Conservation (phyloP, 2,113 vertebrate genomes). For the Gopherus evgoodei region DNA sequence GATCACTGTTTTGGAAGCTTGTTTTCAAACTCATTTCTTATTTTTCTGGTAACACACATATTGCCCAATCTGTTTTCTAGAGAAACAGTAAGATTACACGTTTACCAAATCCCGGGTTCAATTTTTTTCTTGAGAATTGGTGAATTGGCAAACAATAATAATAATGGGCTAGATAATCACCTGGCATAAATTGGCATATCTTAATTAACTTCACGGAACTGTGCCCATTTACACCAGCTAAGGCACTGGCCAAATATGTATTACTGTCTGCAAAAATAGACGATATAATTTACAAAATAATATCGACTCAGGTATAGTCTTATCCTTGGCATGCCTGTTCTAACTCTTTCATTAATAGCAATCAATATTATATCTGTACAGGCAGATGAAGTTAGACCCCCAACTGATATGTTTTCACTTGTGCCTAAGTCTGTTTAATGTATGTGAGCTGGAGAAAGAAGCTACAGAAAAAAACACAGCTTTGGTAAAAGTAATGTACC, state of each 20-base stretch:
- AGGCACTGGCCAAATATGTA: not conserved
- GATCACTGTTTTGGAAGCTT: slow-evolving; percentile 55
- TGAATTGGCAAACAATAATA: slow-evolving; percentile 7
- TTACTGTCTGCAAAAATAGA: not conserved
- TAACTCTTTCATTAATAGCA: not conserved
- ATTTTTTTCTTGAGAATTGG: slow-evolving; percentile 55
- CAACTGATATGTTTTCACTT: not conserved
- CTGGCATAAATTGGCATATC: not conserved
- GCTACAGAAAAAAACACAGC: rapidly evolving
- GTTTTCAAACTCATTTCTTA: slow-evolving; percentile 55
- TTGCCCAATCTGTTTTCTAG: slow-evolving; percentile 67
- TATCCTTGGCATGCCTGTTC: not conserved
- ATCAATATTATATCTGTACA: not conserved
- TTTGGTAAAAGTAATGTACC: not conserved
- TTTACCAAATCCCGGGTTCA: slow-evolving; percentile 49
- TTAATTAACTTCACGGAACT: not conserved
- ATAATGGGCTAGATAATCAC: not conserved
- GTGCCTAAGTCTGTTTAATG: not conserved
- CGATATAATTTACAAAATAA: not conserved
- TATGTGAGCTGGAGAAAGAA: not conserved
- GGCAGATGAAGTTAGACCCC: not conserved
- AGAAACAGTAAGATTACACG: slow-evolving; percentile 59
- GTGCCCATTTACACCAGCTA: not conserved
- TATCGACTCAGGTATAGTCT: not conserved
- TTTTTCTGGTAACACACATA: slow-evolving; percentile 58